Evolutionary conservation across 2,113 vertebrate species (phyloP), one percentile per base, ranked within the genome.

Genomic region (Laterallus jamaicensis): DNA sequence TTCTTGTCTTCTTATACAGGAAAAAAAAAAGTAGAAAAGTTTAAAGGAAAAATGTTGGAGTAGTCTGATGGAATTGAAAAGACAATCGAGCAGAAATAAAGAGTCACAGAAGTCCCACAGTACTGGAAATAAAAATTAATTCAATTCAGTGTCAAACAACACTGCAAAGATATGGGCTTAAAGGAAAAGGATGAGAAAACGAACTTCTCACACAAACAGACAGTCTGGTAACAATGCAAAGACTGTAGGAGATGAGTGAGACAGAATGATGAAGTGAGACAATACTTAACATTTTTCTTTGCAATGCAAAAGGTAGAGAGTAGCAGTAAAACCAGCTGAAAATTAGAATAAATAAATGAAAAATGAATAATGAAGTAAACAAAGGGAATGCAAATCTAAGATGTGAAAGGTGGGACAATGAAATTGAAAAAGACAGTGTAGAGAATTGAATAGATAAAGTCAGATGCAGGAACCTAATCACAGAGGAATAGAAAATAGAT

Each of bases 301-400:
- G 49, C 84, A 55, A 87, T 37, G 35, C 5, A 11, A 73, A 84
- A 86, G 29, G n/a, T 47, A 80, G 54, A 92, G 19, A 81, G 39
- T 19, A 70, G 42, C 40, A 80, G 59, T 50, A 81, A 42, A 84
- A 95, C 2, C 49, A 64, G 40, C 25, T 66, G 74, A 60, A 93
- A 89, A 92, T 18, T 28, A 86, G 69, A 93, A 90, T 70, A 92
- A 96, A 91, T 15, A 26, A 74, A 94, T 90, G 66, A 70, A 92
- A 93, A 91, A 77, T 88, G 59, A 92, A 73, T 82, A 86, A 93
- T n/a, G 37, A 90, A 90, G 35, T 82, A 93, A 96, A 93, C 54
- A 92, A 80, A 88, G 91, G 60, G 54, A 81, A 95, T 89, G 88
- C 50, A 97, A 92, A 95, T 90, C 90, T 80, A 86, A 90, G 39